Evolutionary conservation across 2,797 vertebrate species (phyloP), one percentile per base, ranked within the genome.

Genomic region (Dromococcyx pavoninus): DNA sequence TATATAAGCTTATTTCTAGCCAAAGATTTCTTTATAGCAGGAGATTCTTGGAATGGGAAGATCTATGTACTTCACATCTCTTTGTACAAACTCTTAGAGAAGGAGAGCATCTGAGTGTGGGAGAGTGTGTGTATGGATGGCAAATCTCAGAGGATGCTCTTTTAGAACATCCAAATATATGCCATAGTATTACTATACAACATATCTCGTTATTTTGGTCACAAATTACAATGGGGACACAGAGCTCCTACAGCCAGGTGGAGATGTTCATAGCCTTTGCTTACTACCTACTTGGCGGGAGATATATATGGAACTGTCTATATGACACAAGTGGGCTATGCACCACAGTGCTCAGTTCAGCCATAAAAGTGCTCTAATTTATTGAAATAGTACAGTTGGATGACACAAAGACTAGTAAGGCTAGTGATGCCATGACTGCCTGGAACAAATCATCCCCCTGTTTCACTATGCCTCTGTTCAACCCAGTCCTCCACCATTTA

Each of bases 271-370:
- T 9, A 61, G 70, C 16, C 33, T 86, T 88, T 93, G 43, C 81
- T 91, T 86, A 51, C 46, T 88, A 53, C 44, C 60, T 91, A 48
- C 54, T 93, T 78, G 80, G 72, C 75, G 91, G 46, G 57, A 91
- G 39, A 83, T 89, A 81, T 14, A 65, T 54, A 27, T 70, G 50
- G 73, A 87, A 86, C 56, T 75, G 57, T 70, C 74, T 91, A 17
- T 37, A 24, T 10, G 50, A 75, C 28, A 91, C 35, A 39, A 85
- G 15, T 81, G 78, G 54, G 57, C 56, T 74, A 17, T 23, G 35
- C 39, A 85, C 56, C 48, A 51, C 33, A 17, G 76, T 66, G 54
- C 82, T 94, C 71, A 82, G 32, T n/a, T 62, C 35, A 67, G 57
- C 48, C 61, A 83, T 82, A 66, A 93, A 85, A 76, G 66, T 57